Evolutionary conservation across 2,888 invertebrate genomes (phyloP).

Genomic region (Folsomia manolachei): DNA sequence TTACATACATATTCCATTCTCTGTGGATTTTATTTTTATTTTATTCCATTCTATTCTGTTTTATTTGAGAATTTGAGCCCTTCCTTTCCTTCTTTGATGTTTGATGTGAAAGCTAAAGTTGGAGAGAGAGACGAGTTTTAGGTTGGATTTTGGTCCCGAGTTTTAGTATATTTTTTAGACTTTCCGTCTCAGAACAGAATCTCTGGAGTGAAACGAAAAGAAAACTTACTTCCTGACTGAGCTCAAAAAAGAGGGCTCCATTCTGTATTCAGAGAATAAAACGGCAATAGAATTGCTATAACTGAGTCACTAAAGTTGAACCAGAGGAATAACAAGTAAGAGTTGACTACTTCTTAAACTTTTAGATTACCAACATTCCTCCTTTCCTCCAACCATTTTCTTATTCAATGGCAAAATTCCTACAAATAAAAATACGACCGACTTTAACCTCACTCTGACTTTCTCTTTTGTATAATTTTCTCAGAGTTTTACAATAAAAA

Average conservation of each 20-base stretch:
- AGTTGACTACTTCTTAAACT: conserved; percentile 2
- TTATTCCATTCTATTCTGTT: conserved; percentile 5
- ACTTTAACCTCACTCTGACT: not conserved
- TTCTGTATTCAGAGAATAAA: conserved; percentile 7
- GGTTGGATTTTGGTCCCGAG: not conserved
- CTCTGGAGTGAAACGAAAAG: not conserved
- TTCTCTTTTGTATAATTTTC: not conserved
- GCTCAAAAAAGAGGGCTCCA: not conserved
- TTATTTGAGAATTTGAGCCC: conserved; percentile 9
- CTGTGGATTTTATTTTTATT: conserved; percentile 3
- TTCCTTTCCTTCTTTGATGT: not conserved
- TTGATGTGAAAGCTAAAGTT: too few relatives aligned
- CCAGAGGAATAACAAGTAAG: not conserved
- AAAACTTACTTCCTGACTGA: not conserved
- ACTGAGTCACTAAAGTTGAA: not conserved
- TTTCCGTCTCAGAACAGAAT: not conserved
- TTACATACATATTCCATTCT: conserved; percentile 6
- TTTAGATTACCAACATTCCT: not conserved
- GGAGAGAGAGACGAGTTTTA: not conserved
- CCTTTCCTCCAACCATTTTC: not conserved
- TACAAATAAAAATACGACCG: not conserved
- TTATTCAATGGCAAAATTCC: not conserved
- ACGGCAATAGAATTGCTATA: not conserved
- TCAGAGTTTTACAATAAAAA: not conserved
- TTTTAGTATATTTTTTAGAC: not conserved